A percentile compares a stretch with the other conserved stretches of the same genome.
phyloP scores from a whole-genome alignment of 2,888 invertebrate genomes.

The Endomychus coccineus region DNA sequence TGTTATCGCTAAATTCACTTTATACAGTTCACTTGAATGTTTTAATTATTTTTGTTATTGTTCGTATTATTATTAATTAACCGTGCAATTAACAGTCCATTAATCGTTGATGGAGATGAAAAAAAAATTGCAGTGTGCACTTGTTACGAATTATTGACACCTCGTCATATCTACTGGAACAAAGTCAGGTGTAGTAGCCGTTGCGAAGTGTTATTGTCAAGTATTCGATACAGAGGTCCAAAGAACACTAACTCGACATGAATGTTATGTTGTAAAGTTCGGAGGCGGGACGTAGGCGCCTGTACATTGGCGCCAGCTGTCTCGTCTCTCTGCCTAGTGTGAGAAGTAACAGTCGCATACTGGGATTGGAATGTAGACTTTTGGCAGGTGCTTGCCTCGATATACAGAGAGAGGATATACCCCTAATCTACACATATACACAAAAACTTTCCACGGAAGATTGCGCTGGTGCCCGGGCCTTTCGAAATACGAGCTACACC shows the following conservation, averaged over 20 bases:
- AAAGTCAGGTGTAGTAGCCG: constrained; percentile 1
- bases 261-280: constrained; percentile 33
- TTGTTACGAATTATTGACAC: no score
- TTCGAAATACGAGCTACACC: no score
- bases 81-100: no score
- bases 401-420: constrained; percentile 15
- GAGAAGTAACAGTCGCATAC: constrained; percentile 50
- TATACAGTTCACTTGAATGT: no score
- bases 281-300: constrained; percentile 50
- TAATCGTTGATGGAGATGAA: background rate
- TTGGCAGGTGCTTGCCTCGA: constrained; percentile 17
- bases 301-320: constrained; percentile 47
- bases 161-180: background rate
- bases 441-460: no score
- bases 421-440: constrained; percentile 14
- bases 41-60: no score
- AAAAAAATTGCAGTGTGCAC: background rate
- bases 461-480: no score
- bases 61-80: no score
- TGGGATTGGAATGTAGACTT: constrained; percentile 45
- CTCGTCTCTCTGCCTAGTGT: constrained; percentile 48
- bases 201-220: constrained; percentile 7
- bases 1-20: no score
- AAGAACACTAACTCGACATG: constrained; percentile 30
- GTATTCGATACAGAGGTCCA: constrained; percentile 12